Conservation (phyloP, 2,888 invertebrate species). For the Gerosis bhagava region DNA sequence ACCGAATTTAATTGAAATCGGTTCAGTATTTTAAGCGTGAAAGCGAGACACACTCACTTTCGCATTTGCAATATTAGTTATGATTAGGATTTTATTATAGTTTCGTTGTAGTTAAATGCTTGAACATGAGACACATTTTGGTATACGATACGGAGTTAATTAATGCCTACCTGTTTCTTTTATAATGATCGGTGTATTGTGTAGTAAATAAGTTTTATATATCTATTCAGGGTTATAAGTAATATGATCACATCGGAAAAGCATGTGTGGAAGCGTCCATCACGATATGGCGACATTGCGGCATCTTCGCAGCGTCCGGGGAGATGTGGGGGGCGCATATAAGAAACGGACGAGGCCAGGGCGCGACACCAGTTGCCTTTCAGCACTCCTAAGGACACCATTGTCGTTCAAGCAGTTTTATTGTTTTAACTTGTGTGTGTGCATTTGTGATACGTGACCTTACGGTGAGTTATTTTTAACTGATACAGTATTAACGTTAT, state of each 20-base stretch:
- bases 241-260: slow-evolving; percentile 27
- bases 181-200: too few relatives aligned
- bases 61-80: too few relatives aligned
- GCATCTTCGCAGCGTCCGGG: slow-evolving; percentile 54
- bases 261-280: slow-evolving; percentile 48
- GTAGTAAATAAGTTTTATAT: background rate
- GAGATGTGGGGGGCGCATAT: slow-evolving; percentile 63
- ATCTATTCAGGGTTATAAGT: slow-evolving; percentile 8
- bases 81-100: too few relatives aligned
- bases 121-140: too few relatives aligned
- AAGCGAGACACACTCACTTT: too few relatives aligned
- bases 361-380: slow-evolving; percentile 64
- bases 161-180: too few relatives aligned
- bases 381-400: slow-evolving; percentile 50
- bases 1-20: too few relatives aligned
- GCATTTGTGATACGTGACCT: slow-evolving; percentile 48
- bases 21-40: too few relatives aligned
- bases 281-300: slow-evolving; percentile 64
- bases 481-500: too few relatives aligned
- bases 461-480: slow-evolving; percentile 68
- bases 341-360: slow-evolving; percentile 57
- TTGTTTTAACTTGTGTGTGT: slow-evolving; percentile 58
- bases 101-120: too few relatives aligned
- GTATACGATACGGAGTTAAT: too few relatives aligned
- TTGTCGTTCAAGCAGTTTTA: slow-evolving; percentile 48